phyloP scores from a whole-genome alignment of 2,113 vertebrate genomes.

The Pristiophorus japonicus region DNA sequence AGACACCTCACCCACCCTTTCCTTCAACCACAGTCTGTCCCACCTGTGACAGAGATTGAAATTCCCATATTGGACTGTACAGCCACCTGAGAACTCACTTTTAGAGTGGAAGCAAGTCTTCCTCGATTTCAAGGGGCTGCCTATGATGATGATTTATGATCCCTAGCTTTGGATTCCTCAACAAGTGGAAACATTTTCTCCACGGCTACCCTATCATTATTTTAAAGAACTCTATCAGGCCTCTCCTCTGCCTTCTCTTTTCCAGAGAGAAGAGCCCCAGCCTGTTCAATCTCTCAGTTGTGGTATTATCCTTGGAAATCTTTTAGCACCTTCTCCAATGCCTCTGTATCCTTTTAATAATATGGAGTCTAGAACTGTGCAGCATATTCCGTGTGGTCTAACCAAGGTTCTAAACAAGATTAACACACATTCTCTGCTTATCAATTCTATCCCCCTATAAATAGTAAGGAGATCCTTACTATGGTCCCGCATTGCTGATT shows the following conservation, averaged over 20 bases:
- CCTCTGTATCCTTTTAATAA: neutral
- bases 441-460: neutral
- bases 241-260: neutral
- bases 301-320: neutral
- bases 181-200: neutral
- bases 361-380: neutral
- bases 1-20: too few species aligned
- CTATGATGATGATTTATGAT: too few species aligned
- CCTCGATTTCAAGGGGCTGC: too few species aligned
- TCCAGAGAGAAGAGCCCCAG: neutral
- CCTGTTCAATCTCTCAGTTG: neutral
- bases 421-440: neutral
- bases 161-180: neutral
- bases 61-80: too few species aligned
- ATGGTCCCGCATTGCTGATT: neutral
- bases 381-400: neutral
- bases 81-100: too few species aligned
- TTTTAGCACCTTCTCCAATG: neutral
- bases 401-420: neutral
- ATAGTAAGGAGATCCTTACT: neutral
- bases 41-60: too few species aligned
- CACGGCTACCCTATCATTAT: neutral
- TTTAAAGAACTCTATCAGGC: neutral
- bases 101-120: too few species aligned
- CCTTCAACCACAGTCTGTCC: too few species aligned